These are phyloP conservation scores for Pecten maximus DNA, from an alignment of 2,888 invertebrate species.

Conservation along the genomic window DNA sequence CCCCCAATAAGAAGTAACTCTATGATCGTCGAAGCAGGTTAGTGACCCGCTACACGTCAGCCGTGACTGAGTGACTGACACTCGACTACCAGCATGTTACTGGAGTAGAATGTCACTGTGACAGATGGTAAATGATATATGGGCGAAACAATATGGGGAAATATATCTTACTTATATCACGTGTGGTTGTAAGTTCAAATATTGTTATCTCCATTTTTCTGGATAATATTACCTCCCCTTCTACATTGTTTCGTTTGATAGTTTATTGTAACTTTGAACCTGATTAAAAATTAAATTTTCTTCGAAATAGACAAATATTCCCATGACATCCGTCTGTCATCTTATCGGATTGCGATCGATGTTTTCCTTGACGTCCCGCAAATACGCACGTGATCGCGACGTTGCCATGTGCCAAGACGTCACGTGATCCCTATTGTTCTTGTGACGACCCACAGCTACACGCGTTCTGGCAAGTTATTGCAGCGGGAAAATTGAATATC, in stretches of 20 bases:
- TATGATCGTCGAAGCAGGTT: background rate
- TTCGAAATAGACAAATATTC: too few species aligned
- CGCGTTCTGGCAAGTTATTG: background rate
- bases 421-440: slow-evolving; percentile 18
- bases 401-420: background rate
- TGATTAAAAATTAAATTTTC: too few species aligned
- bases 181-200: background rate
- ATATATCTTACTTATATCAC: background rate
- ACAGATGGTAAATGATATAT: background rate
- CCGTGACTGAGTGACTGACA: background rate
- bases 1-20: too few species aligned
- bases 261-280: too few species aligned
- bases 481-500: background rate
- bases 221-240: background rate
- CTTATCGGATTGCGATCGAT: too few species aligned
- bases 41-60: background rate
- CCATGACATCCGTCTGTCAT: too few species aligned
- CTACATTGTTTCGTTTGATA: background rate
- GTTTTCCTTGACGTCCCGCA: background rate
- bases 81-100: background rate
- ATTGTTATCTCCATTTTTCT: background rate
- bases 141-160: background rate
- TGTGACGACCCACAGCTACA: background rate
- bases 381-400: background rate
- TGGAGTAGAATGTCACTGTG: background rate